Percentiles rank a stretch among this genome's conserved stretches.
Evolutionary conservation across 2,888 invertebrate genomes (phyloP).

Genomic region (Andrena marginata): DNA sequence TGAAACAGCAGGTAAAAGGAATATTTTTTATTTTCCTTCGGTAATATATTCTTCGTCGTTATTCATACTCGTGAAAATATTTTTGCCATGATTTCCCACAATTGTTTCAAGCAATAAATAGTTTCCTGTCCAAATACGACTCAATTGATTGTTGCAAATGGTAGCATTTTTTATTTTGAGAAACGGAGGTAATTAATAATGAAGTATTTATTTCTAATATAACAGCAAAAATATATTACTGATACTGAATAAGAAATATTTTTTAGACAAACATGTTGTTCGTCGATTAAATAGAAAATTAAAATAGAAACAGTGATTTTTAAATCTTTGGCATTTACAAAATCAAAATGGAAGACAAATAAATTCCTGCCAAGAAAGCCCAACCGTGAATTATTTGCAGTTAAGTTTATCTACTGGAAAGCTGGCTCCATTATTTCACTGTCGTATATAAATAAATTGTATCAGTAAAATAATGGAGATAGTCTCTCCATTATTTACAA

Average conservation of each 20-base stretch:
- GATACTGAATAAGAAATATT: slow-evolving; percentile 31
- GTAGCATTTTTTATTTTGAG: slow-evolving; percentile 1
- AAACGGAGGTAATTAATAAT: not conserved
- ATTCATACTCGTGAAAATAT: not conserved
- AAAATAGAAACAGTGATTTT: not conserved
- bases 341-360: not conserved
- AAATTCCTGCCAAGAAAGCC: not conserved
- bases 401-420: not conserved
- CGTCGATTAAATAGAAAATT: not conserved
- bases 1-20: not conserved
- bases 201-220: slow-evolving; percentile 10
- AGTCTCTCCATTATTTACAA: slow-evolving; percentile 7
- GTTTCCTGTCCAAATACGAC: not conserved
- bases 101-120: slow-evolving; percentile 2
- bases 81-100: not conserved
- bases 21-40: slow-evolving; percentile 14
- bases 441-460: slow-evolving; percentile 27
- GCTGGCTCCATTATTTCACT: slow-evolving; percentile 5
- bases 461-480: slow-evolving; percentile 20
- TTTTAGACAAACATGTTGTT: not conserved
- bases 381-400: not conserved
- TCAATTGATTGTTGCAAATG: not conserved
- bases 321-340: slow-evolving; percentile 6
- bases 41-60: slow-evolving; percentile 6
- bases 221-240: slow-evolving; percentile 25